Evolutionary conservation across 2,888 invertebrate genomes (phyloP).

Genomic region (Exocentrus adspersus): DNA sequence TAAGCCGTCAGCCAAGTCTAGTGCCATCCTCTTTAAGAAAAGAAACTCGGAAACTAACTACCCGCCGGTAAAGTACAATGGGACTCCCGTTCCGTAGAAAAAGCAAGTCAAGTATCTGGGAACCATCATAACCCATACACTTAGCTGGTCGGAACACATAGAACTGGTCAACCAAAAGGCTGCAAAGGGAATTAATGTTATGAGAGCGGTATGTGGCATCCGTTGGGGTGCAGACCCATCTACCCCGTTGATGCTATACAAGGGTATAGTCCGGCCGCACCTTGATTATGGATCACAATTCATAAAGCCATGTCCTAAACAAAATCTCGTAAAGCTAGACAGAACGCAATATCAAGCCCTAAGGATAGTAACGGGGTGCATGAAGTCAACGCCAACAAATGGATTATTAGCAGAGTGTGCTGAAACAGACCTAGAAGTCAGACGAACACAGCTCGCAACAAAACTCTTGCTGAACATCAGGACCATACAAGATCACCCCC

Average conservation of each 20-base stretch:
- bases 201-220: constrained; percentile 3
- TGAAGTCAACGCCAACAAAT: too few species aligned
- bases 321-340: not conserved
- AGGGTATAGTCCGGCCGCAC: not conserved
- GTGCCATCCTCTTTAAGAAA: not conserved
- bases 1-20: not conserved
- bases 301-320: not conserved
- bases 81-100: not conserved
- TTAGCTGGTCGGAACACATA: not conserved
- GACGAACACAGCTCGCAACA: too few species aligned
- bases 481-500: too few species aligned
- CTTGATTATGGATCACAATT: not conserved
- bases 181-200: constrained; percentile 23
- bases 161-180: constrained; percentile 7
- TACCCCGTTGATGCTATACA: not conserved
- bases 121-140: not conserved
- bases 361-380: not conserved
- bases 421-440: too few species aligned
- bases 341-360: not conserved
- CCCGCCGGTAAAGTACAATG: too few species aligned
- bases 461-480: too few species aligned
- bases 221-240: not conserved
- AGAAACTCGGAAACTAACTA: not conserved
- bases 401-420: too few species aligned
- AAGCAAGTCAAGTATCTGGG: constrained; percentile 25